Evolutionary conservation across 30 jellyfish, hydroid and myxozoan genomes (phyloP).

Genomic region (Aurelia sp.): DNA sequence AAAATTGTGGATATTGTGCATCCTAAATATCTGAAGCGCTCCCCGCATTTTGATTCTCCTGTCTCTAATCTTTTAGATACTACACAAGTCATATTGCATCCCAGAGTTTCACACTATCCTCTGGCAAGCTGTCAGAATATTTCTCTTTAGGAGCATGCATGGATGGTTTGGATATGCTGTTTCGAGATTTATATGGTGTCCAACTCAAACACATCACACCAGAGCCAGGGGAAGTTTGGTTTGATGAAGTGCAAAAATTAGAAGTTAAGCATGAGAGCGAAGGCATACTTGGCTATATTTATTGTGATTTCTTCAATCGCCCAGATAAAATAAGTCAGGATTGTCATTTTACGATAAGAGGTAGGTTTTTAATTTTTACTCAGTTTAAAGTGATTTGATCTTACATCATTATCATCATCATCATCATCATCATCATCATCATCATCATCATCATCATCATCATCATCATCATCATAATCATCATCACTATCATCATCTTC

Average conservation of each 20-base stretch:
- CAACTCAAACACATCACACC: constrained; percentile 58
- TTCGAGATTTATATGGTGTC: constrained; percentile 74
- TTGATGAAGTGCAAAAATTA: constrained; percentile 86
- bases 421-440: too few species aligned
- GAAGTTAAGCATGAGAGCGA: constrained; percentile 89
- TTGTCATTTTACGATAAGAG: constrained; percentile 92
- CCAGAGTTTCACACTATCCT: constrained; percentile 68
- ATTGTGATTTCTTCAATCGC: constrained; percentile 89
- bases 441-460: too few species aligned
- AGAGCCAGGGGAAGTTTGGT: constrained; percentile 94
- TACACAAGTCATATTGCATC: constrained; percentile 75
- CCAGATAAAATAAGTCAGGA: constrained; percentile 85
- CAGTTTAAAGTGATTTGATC: too few species aligned
- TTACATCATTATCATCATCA: too few species aligned
- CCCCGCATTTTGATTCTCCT: too few species aligned
- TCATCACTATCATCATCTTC: too few species aligned
- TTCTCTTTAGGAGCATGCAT: constrained; percentile 92
- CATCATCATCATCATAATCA: too few species aligned
- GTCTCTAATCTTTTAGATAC: constrained; percentile 14
- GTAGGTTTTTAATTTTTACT: constrained; percentile 16
- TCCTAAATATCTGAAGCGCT: too few species aligned
- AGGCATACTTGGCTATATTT: constrained; percentile 89
- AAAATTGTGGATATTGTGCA: too few species aligned
- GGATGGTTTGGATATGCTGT: constrained; percentile 88
- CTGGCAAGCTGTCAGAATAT: constrained; percentile 78